phyloP scores from a whole-genome alignment of 92 coral and sea anemone genomes.

The Blastomussa wellsi region DNA sequence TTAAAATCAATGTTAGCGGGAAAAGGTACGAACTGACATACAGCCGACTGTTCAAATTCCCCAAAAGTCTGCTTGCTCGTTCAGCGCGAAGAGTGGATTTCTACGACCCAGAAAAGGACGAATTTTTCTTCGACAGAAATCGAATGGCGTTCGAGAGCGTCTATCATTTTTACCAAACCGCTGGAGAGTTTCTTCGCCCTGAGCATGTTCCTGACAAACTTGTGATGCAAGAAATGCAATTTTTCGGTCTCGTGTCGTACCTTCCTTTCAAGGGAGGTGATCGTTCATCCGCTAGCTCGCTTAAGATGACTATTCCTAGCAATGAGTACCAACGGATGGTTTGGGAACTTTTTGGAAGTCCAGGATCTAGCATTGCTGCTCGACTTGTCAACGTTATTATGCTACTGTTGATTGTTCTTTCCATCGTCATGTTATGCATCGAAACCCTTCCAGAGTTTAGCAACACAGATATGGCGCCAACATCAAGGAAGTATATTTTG shows the following conservation, averaged over 20 bases:
- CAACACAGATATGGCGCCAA: slow-evolving; percentile 5
- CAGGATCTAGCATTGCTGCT: slow-evolving; percentile 32
- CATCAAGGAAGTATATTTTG: neutral
- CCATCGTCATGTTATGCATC: slow-evolving; percentile 30
- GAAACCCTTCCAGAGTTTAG: slow-evolving; percentile 47
- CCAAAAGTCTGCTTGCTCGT: slow-evolving; percentile 59
- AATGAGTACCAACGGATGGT: slow-evolving; percentile 37
- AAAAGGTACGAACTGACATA: slow-evolving; percentile 55
- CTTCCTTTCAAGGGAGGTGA: slow-evolving; percentile 20
- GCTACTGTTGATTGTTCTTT: slow-evolving; percentile 27
- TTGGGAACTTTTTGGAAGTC: slow-evolving; percentile 59
- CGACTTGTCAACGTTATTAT: slow-evolving; percentile 17
- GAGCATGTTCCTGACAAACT: slow-evolving; percentile 60
- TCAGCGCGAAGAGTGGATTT: slow-evolving; percentile 47
- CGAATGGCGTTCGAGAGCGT: slow-evolving; percentile 69
- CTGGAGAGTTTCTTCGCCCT: slow-evolving; percentile 53
- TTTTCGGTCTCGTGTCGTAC: slow-evolving; percentile 60
- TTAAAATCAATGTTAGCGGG: slow-evolving; percentile 63
- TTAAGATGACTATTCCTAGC: slow-evolving; percentile 7
- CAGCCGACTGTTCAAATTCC: slow-evolving; percentile 45
- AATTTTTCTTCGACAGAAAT: slow-evolving; percentile 68
- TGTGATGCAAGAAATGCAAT: slow-evolving; percentile 57
- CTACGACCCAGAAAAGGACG: slow-evolving; percentile 53
- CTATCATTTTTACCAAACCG: slow-evolving; percentile 51
- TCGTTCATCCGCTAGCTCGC: neutral